These are phyloP conservation scores for Danaus plexippus DNA, from an alignment of 1,140 invertebrate species.

Conservation along the genomic window DNA sequence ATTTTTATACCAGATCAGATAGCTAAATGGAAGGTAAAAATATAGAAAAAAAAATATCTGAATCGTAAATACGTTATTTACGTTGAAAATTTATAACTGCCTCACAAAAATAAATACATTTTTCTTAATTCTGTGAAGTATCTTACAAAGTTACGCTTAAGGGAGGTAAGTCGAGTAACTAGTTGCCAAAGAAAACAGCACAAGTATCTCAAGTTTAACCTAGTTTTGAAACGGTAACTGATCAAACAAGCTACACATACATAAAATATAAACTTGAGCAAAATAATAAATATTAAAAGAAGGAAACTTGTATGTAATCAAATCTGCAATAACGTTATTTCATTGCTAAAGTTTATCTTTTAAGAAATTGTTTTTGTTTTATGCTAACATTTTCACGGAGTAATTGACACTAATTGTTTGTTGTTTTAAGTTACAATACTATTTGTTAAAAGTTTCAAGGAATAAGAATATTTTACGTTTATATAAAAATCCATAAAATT, in stretches of 20 bases:
- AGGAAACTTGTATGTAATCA: slow-evolving; percentile 20
- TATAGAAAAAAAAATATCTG: too few species aligned
- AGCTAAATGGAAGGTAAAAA: too few species aligned
- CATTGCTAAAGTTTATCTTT: slow-evolving; percentile 9
- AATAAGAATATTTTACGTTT: background rate
- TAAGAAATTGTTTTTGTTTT: slow-evolving; percentile 18
- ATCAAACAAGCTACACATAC: too few species aligned
- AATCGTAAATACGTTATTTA: too few species aligned
- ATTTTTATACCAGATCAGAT: too few species aligned
- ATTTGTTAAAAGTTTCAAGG: slow-evolving; percentile 1
- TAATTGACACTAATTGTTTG: background rate
- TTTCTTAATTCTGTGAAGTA: slow-evolving; percentile 1
- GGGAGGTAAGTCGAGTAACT: slow-evolving; percentile 1
- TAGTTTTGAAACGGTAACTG: too few species aligned
- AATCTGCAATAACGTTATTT: slow-evolving; percentile 14
- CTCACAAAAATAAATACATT: too few species aligned
- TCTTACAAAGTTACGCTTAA: slow-evolving; percentile 5
- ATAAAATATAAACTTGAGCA: too few species aligned
- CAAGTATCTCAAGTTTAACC: background rate
- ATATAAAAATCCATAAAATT: background rate
- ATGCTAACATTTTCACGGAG: background rate
- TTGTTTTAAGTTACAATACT: background rate
- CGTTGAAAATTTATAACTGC: too few species aligned
- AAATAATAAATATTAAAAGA: slow-evolving; percentile 10
- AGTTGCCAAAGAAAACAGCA: background rate